Base-by-base conservation (phyloP, 2,888 invertebrate genomes). In the Torymus auratus region DNA sequence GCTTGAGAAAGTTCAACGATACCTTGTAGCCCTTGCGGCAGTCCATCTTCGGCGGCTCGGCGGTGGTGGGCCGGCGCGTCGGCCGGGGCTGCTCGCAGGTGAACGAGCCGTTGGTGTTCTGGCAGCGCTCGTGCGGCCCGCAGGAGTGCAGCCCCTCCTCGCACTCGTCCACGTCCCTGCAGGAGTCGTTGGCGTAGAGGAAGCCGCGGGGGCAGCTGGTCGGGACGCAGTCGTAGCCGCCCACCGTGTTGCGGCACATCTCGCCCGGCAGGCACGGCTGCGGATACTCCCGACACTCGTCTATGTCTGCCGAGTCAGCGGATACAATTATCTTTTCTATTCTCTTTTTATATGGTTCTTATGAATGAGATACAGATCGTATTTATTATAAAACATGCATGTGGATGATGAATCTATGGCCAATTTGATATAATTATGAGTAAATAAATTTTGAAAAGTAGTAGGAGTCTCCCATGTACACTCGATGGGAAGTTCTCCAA, bases 101-200 rank as follows among this genome's bases (percentile, higher is more conserved):
- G 58, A 86, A 87, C 13, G 87, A 87, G 28, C 88, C 88, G 7
- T 87, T 86, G 7, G 87, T 88, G 75, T 88, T 88, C 12, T 84
- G 72, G 28, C 88, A 88, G 15, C 81, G 79, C 14, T 88, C 86
- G 50, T 81, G 80, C 0, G 71, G 62, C 5, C 91, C 89, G 71
- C 94, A 94, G 74, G 93, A 91, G 78, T 94, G 92, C 68, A 93
- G 91, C 55, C 94, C 93, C 61, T 92, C 89, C 0, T 91, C 91
- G 86, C 96, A 96, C 90, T 96, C 96, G 88, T 96, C 94, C 85
- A 96, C 93, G 91, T 96, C 96, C 4, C 80, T 79, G 28, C 88
- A 87, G 13, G 28, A 0, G 10, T 83, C 84, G 13, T 76, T 52
- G 15, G 52, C 58, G 3, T 78, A 41, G 13, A 15, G 4, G n/a